These are phyloP conservation scores for Petrocephalus zakoni DNA, from an alignment of 2,113 vertebrate species.

Conservation along the genomic window DNA sequence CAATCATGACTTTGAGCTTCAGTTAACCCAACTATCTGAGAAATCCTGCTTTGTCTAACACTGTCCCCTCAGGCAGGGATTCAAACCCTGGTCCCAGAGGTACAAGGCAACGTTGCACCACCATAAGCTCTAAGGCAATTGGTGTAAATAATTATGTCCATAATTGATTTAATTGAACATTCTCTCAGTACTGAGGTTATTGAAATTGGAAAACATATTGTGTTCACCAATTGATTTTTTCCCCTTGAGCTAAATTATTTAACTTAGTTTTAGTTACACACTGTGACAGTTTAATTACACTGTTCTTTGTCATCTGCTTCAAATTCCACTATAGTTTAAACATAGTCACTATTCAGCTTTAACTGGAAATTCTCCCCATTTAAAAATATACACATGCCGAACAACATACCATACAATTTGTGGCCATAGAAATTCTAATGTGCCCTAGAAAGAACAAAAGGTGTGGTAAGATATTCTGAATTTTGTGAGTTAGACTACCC, in stretches of 20 bases:
- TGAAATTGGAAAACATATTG: neutral
- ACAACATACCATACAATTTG: neutral
- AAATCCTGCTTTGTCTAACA: no score
- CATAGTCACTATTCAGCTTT: neutral
- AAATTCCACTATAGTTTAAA: neutral
- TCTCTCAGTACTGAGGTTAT: neutral
- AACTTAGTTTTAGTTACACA: neutral
- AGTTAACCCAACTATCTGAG: neutral
- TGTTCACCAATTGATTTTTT: neutral
- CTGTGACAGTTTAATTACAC: neutral
- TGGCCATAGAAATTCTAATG: neutral
- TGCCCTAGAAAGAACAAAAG: neutral
- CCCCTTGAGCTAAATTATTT: neutral
- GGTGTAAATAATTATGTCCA: neutral
- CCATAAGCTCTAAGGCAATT: neutral
- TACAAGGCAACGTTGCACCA: neutral
- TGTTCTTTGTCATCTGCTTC: neutral
- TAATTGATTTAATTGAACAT: slow-evolving; percentile 5
- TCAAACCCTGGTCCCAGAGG: neutral
- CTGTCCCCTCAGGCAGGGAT: neutral
- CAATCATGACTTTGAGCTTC: neutral
- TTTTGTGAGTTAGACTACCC: neutral
- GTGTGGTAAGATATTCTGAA: neutral
- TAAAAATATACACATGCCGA: slow-evolving; percentile 35
- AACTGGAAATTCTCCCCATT: slow-evolving; percentile 34